Conservation (phyloP, 2,797 vertebrate species). For the Chelonia mydas region DNA sequence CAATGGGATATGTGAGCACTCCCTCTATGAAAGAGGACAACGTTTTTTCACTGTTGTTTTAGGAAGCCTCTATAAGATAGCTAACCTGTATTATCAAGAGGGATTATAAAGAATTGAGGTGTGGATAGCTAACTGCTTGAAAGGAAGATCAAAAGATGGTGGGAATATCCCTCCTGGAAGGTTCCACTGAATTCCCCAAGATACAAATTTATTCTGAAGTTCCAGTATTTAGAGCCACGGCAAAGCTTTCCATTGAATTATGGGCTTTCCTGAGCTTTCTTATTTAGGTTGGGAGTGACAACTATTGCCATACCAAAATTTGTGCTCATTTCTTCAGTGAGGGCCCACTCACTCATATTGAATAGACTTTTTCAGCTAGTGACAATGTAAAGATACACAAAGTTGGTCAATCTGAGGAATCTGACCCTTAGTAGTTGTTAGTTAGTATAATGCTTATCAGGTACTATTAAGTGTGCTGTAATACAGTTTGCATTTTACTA, state of each 20-base stretch:
- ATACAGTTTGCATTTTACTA: rapidly evolving
- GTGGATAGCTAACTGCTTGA: background rate
- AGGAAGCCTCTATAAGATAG: background rate
- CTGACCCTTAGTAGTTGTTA: rapidly evolving
- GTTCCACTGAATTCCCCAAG: background rate
- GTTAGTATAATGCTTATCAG: background rate
- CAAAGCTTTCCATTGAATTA: background rate
- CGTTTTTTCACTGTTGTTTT: background rate
- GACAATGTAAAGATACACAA: background rate
- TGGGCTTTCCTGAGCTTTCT: background rate
- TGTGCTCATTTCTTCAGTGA: background rate
- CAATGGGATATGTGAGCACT: background rate
- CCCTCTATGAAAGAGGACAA: background rate
- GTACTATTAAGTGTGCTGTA: background rate
- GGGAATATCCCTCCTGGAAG: background rate
- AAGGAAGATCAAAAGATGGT: background rate
- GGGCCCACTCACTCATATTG: background rate
- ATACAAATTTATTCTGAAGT: background rate
- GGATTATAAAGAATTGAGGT: background rate
- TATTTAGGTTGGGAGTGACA: background rate
- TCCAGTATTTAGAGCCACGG: background rate
- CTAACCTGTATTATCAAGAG: background rate
- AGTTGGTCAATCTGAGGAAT: background rate
- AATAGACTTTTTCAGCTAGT: background rate
- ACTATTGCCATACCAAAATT: background rate